phyloP scores from a whole-genome alignment of 2,888 invertebrate species.

The Synanthedon andrenaeformis region DNA sequence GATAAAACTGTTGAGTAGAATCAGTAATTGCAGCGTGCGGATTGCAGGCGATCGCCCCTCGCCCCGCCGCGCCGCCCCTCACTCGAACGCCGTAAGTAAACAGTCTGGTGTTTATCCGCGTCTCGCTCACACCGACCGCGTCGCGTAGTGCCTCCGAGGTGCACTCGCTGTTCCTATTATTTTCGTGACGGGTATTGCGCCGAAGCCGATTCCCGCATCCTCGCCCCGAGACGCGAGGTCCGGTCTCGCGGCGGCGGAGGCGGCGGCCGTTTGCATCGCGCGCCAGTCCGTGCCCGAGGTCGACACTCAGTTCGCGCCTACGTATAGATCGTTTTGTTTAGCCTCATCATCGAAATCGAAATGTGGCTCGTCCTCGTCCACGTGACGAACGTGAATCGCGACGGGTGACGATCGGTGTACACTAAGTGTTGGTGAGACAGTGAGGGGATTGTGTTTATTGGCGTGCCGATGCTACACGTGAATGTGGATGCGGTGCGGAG shows the following conservation, averaged over 20 bases:
- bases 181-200: conserved; percentile 72
- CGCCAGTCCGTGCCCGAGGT: conserved; percentile 64
- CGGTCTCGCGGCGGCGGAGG: conserved; percentile 65
- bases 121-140: conserved; percentile 69
- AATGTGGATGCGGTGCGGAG: conserved; percentile 62
- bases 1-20: conserved; percentile 26
- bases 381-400: conserved; percentile 30
- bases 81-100: conserved; percentile 68
- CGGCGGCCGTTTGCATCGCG: conserved; percentile 63
- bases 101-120: conserved; percentile 70
- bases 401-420: conserved; percentile 32
- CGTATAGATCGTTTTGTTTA: conserved; percentile 34
- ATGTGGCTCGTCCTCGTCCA: conserved; percentile 44
- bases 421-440: conserved; percentile 41
- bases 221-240: conserved; percentile 69
- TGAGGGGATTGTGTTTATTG: conserved; percentile 50
- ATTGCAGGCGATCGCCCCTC: conserved; percentile 62
- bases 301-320: conserved; percentile 59
- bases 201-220: conserved; percentile 70
- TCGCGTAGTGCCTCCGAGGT: conserved; percentile 68
- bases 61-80: conserved; percentile 50
- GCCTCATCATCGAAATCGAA: conserved; percentile 41
- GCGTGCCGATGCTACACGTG: conserved; percentile 62
- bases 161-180: conserved; percentile 71
- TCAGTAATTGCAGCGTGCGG: conserved; percentile 68